Base-by-base conservation (phyloP, 2,797 vertebrate species). In the Sorex maritimensis region DNA sequence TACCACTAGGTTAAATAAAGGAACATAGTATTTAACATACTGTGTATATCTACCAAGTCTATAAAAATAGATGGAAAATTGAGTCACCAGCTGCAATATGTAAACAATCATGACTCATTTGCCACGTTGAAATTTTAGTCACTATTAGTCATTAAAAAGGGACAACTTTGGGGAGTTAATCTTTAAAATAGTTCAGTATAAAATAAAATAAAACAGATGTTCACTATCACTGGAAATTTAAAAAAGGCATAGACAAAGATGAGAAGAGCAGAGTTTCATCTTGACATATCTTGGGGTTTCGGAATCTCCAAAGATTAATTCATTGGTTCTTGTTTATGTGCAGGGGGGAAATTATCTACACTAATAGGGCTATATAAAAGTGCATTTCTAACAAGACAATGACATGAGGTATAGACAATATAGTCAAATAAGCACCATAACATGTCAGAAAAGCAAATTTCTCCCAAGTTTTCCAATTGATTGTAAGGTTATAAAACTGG, bases 1-100 rank as follows among this genome's bases (percentile, higher is more conserved):
- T 61, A 90, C 52, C 9, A 88, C 5, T 24, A 75, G 61, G 23
- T 88, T 81, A 92, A 93, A 81, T 74, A 92, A 88, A 86, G 71
- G 28, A 82, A 67, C n/a, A 67, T n/a, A 80, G 15, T 63, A 92
- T 69, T 94, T 89, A 91, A 38, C 38, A 68, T 41, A 65, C 19
- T 92, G 46, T 68, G 46, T 92, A 92, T 77, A 84, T 65, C 69
- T 49, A 67, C 6, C 14, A 6, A 69, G 34, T 52, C n/a, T 89
- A 55, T 84, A 82, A 77, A 94, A 87, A 55, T 81, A 41, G 46
- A 63, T 75, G 5, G 10, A 61, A 85, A 88, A 28, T 52, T 81
- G 46, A 93, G 77, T 91, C 63, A 92, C 28, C 41, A 85, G 28
- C 19, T 49, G 4, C 49, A 87, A 73, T 80, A 86, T 83, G 34